phyloP scores from a whole-genome alignment of 1,140 invertebrate genomes.

The Ceratina australensis region DNA sequence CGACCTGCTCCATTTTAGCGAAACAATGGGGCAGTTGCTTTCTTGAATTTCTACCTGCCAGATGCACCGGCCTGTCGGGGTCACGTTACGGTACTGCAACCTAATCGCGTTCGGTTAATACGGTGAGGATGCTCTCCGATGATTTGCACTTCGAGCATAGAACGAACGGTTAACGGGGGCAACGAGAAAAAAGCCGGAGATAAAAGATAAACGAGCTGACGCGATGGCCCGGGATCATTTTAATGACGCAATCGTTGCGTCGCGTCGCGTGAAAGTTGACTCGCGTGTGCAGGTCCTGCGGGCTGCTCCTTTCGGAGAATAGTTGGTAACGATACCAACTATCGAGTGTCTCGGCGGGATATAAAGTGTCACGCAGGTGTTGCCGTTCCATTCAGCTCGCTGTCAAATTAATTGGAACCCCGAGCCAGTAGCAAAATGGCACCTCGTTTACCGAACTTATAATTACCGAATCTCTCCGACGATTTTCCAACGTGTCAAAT shows the following conservation, averaged over 20 bases:
- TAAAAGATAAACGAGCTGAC: background rate
- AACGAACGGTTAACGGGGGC: background rate
- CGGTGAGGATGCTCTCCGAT: constrained; percentile 23
- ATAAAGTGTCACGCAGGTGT: background rate
- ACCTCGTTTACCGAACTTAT: background rate
- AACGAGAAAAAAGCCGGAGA: constrained; percentile 3
- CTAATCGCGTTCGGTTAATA: constrained; percentile 58
- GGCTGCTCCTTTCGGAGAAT: constrained; percentile 5
- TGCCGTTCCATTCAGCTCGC: background rate
- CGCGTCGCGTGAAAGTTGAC: constrained; percentile 35
- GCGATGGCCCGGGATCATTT: constrained; percentile 8
- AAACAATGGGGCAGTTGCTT: constrained; percentile 32
- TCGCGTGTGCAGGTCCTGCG: constrained; percentile 5
- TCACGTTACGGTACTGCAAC: constrained; percentile 57
- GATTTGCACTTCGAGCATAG: constrained; percentile 9
- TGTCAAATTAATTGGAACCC: background rate
- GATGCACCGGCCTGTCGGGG: constrained; percentile 41
- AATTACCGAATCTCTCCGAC: too few species aligned
- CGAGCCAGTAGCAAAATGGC: background rate
- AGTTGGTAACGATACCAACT: constrained; percentile 15
- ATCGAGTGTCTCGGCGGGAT: constrained; percentile 9
- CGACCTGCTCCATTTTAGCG: background rate
- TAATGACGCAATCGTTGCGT: constrained; percentile 23
- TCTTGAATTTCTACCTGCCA: constrained; percentile 11
- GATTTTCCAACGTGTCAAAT: too few species aligned